Percentiles rank a stretch among this genome's conserved stretches.
Conservation (phyloP, 2,113 vertebrate genomes). For the Callochromis pleurospilus region DNA sequence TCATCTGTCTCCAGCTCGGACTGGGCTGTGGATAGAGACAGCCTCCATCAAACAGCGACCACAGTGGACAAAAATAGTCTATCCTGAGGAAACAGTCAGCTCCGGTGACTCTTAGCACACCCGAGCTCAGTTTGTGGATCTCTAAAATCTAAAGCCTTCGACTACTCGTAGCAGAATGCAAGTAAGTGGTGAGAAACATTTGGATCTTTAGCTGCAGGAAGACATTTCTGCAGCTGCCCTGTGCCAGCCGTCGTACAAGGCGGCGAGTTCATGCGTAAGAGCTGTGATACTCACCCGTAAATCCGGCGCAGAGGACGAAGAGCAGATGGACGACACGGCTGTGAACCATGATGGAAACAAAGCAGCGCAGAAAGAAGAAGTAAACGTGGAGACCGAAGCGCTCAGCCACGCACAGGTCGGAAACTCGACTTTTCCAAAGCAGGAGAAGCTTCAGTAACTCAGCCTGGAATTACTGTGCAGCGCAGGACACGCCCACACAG, state of each 20-base stretch:
- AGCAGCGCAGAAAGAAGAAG: not conserved
- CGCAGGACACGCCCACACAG: constrained; percentile 56
- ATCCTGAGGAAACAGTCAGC: not conserved
- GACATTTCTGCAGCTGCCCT: not conserved
- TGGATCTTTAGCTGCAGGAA: not conserved
- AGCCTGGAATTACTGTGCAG: constrained; percentile 71
- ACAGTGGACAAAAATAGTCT: not conserved
- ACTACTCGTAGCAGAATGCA: not conserved
- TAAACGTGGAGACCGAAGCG: not conserved
- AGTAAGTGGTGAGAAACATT: not conserved
- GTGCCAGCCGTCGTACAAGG: not conserved
- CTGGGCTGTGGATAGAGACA: constrained; percentile 31
- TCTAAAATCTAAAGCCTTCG: not conserved
- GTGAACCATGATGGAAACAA: constrained; percentile 72
- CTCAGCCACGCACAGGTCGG: not conserved
- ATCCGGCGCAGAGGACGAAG: constrained; percentile 64
- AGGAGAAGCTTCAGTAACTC: constrained; percentile 71
- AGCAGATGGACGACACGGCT: constrained; percentile 52
- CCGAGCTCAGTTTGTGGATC: not conserved
- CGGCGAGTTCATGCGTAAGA: not conserved
- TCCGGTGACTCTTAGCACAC: not conserved
- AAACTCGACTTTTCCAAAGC: constrained; percentile 65
- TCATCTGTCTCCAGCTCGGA: constrained; percentile 67
- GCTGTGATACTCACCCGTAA: constrained; percentile 55
- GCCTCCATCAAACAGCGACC: not conserved